Evolutionary conservation across 2,797 vertebrate genomes (phyloP).

Genomic region (Sebastes diploproa): DNA sequence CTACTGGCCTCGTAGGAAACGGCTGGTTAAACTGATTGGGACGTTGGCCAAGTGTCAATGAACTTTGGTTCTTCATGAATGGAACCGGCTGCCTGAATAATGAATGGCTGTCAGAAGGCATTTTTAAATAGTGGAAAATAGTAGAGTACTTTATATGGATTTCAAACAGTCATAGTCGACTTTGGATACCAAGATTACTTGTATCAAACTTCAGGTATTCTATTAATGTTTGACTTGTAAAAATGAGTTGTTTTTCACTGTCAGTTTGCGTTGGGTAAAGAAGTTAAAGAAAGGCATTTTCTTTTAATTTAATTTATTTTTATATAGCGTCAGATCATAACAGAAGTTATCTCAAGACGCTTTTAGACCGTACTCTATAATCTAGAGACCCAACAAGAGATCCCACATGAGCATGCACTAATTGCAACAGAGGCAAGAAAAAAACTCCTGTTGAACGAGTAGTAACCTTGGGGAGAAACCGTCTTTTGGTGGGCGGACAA

Average conservation of each 20-base stretch:
- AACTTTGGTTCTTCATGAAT: conserved; percentile 32
- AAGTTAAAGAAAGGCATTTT: neutral
- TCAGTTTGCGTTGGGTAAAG: neutral
- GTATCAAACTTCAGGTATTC: neutral
- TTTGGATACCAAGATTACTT: neutral
- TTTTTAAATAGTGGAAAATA: neutral
- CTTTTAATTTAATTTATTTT: too few species aligned
- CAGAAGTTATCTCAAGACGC: too few species aligned
- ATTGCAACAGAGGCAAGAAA: too few species aligned
- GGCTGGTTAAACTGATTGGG: conserved; percentile 1
- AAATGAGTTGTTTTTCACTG: neutral
- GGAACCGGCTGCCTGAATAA: neutral
- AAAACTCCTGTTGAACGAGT: too few species aligned
- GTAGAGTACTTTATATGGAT: neutral
- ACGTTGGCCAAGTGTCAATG: conserved; percentile 16
- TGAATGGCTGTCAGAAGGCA: neutral
- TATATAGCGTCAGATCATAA: too few species aligned
- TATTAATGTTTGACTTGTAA: neutral
- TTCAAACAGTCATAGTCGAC: neutral
- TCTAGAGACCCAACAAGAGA: too few species aligned
- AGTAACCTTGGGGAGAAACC: too few species aligned
- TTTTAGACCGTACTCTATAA: too few species aligned
- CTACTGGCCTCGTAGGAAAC: neutral
- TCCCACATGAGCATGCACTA: too few species aligned
- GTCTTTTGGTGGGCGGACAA: too few species aligned